Evolutionary conservation across 2,797 vertebrate genomes (phyloP), one percentile per base, ranked within the genome.

Genomic region (Mareca penelope): DNA sequence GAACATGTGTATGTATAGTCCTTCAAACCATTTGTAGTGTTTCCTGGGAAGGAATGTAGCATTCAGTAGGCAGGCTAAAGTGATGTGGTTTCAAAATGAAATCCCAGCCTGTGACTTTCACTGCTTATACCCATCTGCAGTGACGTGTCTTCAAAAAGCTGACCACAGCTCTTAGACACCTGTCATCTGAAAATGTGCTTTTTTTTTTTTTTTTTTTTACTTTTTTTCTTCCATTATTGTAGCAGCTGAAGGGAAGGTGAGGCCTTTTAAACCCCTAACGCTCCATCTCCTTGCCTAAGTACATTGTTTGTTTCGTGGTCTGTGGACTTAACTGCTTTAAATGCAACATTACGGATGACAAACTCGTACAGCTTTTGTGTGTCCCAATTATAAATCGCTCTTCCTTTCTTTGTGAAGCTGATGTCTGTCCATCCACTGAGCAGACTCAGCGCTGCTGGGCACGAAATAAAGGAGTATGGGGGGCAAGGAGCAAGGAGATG

Each of bases 271-370:
- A 81, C 8, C 29, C 16, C 16, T 80, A 13, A n/a, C 50, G 44
- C 60, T 72, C 56, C 29, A 9, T 80, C 56, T 86, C 46, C 23
- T 65, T 90, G 53, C 35, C 15, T 70, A 63, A 31, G 13, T 69
- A n/a, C 68, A 31, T 75, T 0, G 0, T 14, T 65, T 76, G 24
- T 81, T 94, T 50, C 0, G 0, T 1, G 6, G 67, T 67, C 64
- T 10, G 2, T 31, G 68, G 64, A 33, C 64, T 80, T 92, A 33
- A 46, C 29, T 77, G 78, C 1, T 12, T 73, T 89, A 63, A 86
- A 65, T 35, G 21, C 76, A 19, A 52, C 29, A 7, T 46, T 55
- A 18, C n/a, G 39, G 42, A 44, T 88, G 59, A 28, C n/a, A 52
- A 67, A 55, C 17, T 72, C 42, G 19, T 1, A 4, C 17, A 1